Evolutionary conservation across 2,888 invertebrate genomes (phyloP).

Genomic region (Pandemis heparana): DNA sequence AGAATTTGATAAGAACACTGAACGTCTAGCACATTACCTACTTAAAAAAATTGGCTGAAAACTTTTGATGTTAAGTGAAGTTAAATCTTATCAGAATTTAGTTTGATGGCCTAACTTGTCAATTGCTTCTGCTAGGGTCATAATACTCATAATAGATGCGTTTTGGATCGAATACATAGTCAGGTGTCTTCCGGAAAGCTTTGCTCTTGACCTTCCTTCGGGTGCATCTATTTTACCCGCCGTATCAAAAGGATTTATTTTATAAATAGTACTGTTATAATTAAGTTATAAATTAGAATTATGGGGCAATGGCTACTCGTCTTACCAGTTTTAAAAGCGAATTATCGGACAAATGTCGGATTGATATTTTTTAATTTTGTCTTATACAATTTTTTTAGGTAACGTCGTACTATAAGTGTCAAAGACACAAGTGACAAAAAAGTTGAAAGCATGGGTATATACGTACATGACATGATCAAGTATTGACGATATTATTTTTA

Average conservation of each 20-base stretch:
- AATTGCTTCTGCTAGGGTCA: conserved; percentile 1
- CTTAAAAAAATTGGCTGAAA: not conserved
- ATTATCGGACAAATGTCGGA: not conserved
- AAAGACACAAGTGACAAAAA: not conserved
- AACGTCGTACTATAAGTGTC: not conserved
- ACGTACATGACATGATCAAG: not conserved
- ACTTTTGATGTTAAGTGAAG: not conserved
- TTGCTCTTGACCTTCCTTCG: not conserved
- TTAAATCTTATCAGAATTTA: not conserved
- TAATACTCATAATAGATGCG: not conserved
- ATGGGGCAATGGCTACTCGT: not conserved
- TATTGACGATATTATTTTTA: conserved; percentile 3
- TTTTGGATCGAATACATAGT: conserved; percentile 12
- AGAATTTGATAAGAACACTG: not conserved
- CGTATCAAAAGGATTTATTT: not conserved
- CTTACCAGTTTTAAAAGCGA: conserved; percentile 12
- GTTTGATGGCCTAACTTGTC: not conserved
- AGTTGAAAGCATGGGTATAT: not conserved
- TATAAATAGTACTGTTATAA: not conserved
- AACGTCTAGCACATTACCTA: not conserved
- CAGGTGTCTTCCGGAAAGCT: conserved; percentile 29
- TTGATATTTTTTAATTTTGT: not conserved
- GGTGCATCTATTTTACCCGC: not conserved
- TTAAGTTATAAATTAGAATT: not conserved
- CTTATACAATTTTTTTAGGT: not conserved